Evolutionary conservation across 2,888 invertebrate genomes (phyloP), one percentile per base, ranked within the genome.

Genomic region (Yponomeuta sedellus): DNA sequence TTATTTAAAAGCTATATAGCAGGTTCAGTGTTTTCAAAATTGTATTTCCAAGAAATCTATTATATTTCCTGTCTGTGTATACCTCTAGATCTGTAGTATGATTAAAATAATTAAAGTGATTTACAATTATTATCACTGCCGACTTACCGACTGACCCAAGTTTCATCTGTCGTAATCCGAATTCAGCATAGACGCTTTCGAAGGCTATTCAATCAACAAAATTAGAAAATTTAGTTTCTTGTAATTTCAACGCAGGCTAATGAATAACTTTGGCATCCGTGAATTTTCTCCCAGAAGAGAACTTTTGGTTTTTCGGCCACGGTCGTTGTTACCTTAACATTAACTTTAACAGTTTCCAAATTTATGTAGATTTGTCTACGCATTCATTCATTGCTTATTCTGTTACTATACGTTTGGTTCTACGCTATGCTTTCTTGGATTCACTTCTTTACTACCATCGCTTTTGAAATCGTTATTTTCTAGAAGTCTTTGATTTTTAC

Each of bases 401-500:
- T 19, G 19, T 39, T 34, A 34, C n/a, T 20, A 19, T 62, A 39
- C 5, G 12, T 25, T 20, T 59, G 12, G 20, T 59, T 59, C 59
- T 22, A 19, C 25, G 59, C 25, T 20, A 59, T 22, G 59, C 62
- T 72, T 72, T 70, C 66, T 69, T 52, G 44, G 16, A 52, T 52
- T 52, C 16, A 52, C 44, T 16, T 71, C 73, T 73, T 65, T 68
- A 79, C 70, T 73, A 71, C 20, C 67, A 71, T 78, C 75, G 80
- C 81, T 85, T 86, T 81, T 73, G 75, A 79, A 22, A 65, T 56
- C 58, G 56, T 67, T 67, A 25, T 28, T 82, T 78, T 77, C 40
- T 67, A 64, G 61, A 52, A 75, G 79, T 72, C 74, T 84, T 81
- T 79, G 76, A 73, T 86, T 87, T 75, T 77, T 82, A 78, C 82